Percentiles rank a stretch among this genome's conserved stretches.
Evolutionary conservation across 2,888 invertebrate species (phyloP).

Genomic region (Amaurobius ferox): DNA sequence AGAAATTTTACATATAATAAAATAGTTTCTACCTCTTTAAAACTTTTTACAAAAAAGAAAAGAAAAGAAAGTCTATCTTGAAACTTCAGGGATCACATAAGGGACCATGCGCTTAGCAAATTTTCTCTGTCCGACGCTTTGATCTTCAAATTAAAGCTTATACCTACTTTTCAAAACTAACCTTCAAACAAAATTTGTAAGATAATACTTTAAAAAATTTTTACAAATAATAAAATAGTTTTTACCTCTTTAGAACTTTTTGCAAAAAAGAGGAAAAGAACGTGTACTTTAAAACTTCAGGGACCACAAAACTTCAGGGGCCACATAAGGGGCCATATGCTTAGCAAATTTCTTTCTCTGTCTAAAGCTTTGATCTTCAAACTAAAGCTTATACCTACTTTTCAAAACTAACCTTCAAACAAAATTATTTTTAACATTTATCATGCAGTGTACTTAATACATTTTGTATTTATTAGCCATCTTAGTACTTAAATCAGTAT

Average conservation of each 20-base stretch:
- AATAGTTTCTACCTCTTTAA: too few relatives aligned
- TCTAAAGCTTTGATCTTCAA: neutral
- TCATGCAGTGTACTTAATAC: neutral
- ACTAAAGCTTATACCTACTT: neutral
- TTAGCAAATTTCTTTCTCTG: neutral
- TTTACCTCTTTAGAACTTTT: too few relatives aligned
- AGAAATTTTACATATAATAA: too few relatives aligned
- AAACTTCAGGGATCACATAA: neutral
- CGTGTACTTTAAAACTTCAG: neutral
- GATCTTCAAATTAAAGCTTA: too few relatives aligned
- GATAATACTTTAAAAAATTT: too few relatives aligned
- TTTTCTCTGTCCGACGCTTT: neutral
- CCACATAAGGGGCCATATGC: neutral
- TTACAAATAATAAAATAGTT: too few relatives aligned
- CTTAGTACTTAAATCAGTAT: slow-evolving; percentile 27
- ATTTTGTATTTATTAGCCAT: neutral
- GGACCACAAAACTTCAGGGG: neutral
- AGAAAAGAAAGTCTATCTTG: neutral
- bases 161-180: too few relatives aligned
- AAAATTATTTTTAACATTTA: neutral
- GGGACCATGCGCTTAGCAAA: neutral
- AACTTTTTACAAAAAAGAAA: too few relatives aligned
- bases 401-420: neutral
- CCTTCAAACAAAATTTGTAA: too few relatives aligned
- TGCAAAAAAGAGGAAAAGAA: too few relatives aligned